These are phyloP conservation scores for Coleophora flavipennella DNA, from an alignment of 2,888 invertebrate species.

Conservation along the genomic window DNA sequence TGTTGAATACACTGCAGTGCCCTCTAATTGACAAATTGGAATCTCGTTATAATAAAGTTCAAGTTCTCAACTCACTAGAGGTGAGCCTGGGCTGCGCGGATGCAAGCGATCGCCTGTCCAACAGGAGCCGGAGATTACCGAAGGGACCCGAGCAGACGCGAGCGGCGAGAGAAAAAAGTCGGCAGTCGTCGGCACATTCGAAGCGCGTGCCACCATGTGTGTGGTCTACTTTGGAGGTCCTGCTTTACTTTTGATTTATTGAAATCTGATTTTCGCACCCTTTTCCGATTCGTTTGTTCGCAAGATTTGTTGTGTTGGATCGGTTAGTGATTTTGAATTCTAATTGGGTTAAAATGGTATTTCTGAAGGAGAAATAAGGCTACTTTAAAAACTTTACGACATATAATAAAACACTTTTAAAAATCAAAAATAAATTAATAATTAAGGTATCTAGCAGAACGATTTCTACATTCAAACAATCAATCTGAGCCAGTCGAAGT, in stretches of 20 bases:
- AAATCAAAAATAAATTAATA: no score
- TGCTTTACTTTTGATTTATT: conserved; percentile 57
- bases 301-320: conserved; percentile 8
- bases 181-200: conserved; percentile 59
- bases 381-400: no score
- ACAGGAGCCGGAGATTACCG: conserved; percentile 56
- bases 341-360: no score
- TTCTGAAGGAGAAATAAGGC: no score
- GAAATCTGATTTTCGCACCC: conserved; percentile 59
- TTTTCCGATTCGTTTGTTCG: conserved; percentile 35
- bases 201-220: conserved; percentile 84
- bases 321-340: no score
- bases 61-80: conserved; percentile 58
- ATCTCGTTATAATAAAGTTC: conserved; percentile 77
- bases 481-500: conserved; percentile 18
- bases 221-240: conserved; percentile 77
- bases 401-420: no score
- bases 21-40: conserved; percentile 81
- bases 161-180: conserved; percentile 59
- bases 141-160: conserved; percentile 49
- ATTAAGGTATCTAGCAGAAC: no score
- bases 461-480: neutral
- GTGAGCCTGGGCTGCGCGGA: conserved; percentile 3
- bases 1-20: conserved; percentile 61
- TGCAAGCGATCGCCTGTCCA: no score